These are phyloP conservation scores for Macrostomum lignano DNA, from an alignment of 1,140 invertebrate species.

Conservation along the genomic window DNA sequence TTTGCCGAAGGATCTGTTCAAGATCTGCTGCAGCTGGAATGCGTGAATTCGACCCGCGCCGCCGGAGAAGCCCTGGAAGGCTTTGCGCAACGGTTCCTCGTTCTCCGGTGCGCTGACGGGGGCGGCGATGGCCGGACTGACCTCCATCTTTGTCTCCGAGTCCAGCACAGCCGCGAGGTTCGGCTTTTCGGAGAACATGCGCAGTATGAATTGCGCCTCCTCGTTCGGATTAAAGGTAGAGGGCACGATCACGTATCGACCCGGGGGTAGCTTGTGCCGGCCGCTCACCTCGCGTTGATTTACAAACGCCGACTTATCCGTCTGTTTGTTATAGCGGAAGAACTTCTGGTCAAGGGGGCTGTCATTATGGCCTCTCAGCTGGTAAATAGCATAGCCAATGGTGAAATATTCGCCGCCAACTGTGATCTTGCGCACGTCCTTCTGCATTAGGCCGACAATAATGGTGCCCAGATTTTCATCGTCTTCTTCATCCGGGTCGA, in stretches of 20 bases:
- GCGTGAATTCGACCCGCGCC: no score
- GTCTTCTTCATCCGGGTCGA: slow-evolving; percentile 42
- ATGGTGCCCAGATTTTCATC: slow-evolving; percentile 6
- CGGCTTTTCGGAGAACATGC: slow-evolving; percentile 70
- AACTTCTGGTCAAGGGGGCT: no score
- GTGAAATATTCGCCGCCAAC: slow-evolving; percentile 1
- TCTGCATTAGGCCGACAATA: slow-evolving; percentile 10
- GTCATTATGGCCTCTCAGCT: no score
- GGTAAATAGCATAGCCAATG: slow-evolving; percentile 5
- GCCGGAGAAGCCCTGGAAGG: no score
- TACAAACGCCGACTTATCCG: slow-evolving; percentile 65
- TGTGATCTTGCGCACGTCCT: slow-evolving; percentile 7
- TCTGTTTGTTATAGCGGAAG: no score
- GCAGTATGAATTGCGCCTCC: slow-evolving; percentile 71
- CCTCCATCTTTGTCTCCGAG: no score
- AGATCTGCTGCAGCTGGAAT: no score
- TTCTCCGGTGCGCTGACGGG: no score
- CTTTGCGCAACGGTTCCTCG: no score
- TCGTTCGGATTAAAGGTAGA: slow-evolving; percentile 91
- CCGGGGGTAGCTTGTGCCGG: slow-evolving; percentile 66
- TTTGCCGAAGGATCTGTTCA: no score
- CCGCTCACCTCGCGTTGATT: slow-evolving; percentile 71
- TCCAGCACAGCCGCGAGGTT: no score
- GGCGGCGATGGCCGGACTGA: no score
- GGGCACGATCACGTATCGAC: slow-evolving; percentile 76